Base-by-base conservation (phyloP, 2,888 invertebrate species). In the Drosophila austrosaltans region DNA sequence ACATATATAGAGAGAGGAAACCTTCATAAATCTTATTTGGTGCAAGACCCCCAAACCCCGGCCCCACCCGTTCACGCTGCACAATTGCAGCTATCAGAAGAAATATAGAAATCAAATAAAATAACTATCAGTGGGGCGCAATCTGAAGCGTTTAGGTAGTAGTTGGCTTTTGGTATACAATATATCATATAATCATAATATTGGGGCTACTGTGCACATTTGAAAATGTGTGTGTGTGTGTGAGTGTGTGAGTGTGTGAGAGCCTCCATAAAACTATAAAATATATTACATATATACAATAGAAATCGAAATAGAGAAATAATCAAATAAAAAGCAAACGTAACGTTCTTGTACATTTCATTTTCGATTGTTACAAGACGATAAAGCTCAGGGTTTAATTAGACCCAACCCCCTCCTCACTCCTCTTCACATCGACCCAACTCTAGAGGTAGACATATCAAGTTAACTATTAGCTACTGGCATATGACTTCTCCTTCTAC, bases 341-440 rank as follows among this genome's bases (percentile, higher is more conserved):
- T 69, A 79, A 76, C 74, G 66, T 72, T 73, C 71, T 62, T 64
- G 10, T 48, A 48, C 48, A 48, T 25, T 57, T 32, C 57, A 12
- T 39, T 72, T 72, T 69, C 76, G 83, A 87, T 83, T 82, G 82
- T 79, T 82, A 83, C 83, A 83, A 60, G 80, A 72, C 82, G 83
- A 87, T 83, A 83, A 83, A 82, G 72, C 59, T 59, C 66, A 25
- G 56, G 78, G 76, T 83, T 87, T 83, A 83, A 83, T 83, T 83
- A 82, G 83, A 72, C 66, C 62, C 65, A 48, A 53, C 36, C 63
- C 57, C 44, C 2, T 30, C 16, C 16, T 16, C 16, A 16, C 16
- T 16, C 16, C 16, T 16, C 16, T 16, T 1, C 16, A 16, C 16
- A 16, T 16, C 16, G 16, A 30, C 22, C 20, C 25, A 32, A 30